phyloP scores from a whole-genome alignment of 2,797 vertebrate genomes.

The Bufotes viridis region DNA sequence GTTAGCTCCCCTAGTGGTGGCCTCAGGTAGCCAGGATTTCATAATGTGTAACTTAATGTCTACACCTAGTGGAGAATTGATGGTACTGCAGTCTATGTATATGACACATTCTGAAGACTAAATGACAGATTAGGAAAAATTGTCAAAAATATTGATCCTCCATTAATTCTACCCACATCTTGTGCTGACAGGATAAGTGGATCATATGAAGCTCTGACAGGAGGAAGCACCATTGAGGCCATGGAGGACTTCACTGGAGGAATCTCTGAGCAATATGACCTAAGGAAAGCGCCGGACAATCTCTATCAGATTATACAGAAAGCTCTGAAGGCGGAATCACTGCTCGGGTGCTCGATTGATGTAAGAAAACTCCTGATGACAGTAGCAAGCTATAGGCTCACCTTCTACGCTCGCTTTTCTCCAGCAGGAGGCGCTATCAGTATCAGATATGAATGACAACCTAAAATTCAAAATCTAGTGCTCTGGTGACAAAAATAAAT shows the following conservation, averaged over 20 bases:
- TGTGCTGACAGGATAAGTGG: constrained; percentile 77
- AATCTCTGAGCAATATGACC: constrained; percentile 82
- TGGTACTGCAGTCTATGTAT: background rate
- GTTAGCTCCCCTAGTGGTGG: background rate
- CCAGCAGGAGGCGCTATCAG: background rate
- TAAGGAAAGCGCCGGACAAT: constrained; percentile 75
- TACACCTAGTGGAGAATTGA: background rate
- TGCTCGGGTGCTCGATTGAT: constrained; percentile 89
- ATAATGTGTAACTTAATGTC: background rate
- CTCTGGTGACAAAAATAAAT: too few relatives aligned
- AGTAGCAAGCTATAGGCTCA: too few relatives aligned
- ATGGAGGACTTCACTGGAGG: constrained; percentile 95
- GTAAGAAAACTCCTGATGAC: constrained; percentile 64
- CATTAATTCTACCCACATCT: background rate
- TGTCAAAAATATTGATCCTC: background rate
- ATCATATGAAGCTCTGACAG: constrained; percentile 86
- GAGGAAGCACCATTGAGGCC: constrained; percentile 85
- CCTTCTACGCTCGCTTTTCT: background rate
- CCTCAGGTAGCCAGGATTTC: background rate
- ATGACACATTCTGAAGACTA: background rate
- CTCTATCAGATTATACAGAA: constrained; percentile 83
- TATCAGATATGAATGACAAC: background rate
- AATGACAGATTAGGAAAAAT: background rate
- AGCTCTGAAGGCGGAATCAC: constrained; percentile 79
- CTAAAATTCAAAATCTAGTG: too few relatives aligned